Conservation (phyloP, 2,888 invertebrate genomes). For the Exocentrus adspersus region DNA sequence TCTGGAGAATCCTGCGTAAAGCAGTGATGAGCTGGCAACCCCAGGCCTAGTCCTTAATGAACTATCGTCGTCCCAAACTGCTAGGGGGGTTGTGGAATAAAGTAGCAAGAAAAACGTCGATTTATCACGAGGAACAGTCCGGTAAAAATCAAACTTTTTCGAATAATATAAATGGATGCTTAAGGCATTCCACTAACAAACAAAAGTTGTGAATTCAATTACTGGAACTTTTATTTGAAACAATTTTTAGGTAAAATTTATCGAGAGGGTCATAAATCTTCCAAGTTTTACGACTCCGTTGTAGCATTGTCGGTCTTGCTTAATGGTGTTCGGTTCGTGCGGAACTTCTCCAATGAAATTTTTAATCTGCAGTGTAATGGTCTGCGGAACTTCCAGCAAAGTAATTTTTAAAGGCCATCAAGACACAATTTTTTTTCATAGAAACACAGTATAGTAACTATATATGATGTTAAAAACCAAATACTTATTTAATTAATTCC, state of each 20-base stretch:
- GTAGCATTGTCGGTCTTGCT: slow-evolving; percentile 42
- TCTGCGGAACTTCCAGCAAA: neutral
- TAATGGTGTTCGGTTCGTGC: slow-evolving; percentile 23
- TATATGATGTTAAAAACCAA: too few relatives aligned
- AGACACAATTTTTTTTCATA: too few relatives aligned
- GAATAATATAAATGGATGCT: slow-evolving; percentile 48
- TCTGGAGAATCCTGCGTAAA: too few relatives aligned
- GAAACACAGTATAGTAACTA: too few relatives aligned
- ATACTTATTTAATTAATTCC: too few relatives aligned
- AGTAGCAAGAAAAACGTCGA: slow-evolving; percentile 22
- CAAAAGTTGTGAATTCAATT: slow-evolving; percentile 54
- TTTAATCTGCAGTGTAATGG: slow-evolving; percentile 7
- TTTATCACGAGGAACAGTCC: slow-evolving; percentile 15
- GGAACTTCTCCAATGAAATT: slow-evolving; percentile 22
- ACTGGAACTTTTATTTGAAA: slow-evolving; percentile 53
- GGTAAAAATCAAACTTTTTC: slow-evolving; percentile 41
- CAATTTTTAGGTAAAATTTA: slow-evolving; percentile 53
- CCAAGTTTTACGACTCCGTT: slow-evolving; percentile 28
- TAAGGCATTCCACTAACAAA: slow-evolving; percentile 47
- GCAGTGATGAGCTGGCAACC: neutral
- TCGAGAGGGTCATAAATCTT: slow-evolving; percentile 52
- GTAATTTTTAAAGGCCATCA: neutral
- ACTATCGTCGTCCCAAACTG: neutral
- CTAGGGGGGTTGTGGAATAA: neutral
- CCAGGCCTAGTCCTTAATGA: neutral